A percentile compares a stretch with the other conserved stretches of the same genome.
Conservation (phyloP, 2,888 invertebrate species). For the Cheilosia vulpina region DNA sequence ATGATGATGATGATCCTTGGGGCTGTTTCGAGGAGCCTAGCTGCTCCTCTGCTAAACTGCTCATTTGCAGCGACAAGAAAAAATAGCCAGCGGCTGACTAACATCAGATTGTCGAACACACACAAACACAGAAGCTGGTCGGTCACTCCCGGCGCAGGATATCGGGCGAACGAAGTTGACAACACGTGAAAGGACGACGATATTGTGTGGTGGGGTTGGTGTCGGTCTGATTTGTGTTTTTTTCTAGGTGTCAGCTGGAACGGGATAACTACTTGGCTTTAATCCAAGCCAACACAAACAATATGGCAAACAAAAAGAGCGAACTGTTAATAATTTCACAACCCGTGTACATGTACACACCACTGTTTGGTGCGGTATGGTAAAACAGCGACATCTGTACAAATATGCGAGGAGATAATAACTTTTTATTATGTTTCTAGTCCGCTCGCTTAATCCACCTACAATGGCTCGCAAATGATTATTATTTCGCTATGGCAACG, state of each 20-base stretch:
- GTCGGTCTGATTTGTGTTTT: background rate
- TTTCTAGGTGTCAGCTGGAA: constrained; percentile 53
- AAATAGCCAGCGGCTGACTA: constrained; percentile 66
- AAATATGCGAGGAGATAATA: constrained; percentile 73
- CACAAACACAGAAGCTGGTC: background rate
- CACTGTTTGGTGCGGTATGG: background rate
- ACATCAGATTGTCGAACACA: constrained; percentile 48
- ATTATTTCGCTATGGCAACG: constrained; percentile 53
- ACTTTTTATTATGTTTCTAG: constrained; percentile 74
- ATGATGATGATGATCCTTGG: constrained; percentile 39
- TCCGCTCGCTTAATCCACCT: constrained; percentile 69
- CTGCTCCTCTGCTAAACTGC: constrained; percentile 59
- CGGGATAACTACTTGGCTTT: constrained; percentile 63
- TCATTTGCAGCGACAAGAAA: constrained; percentile 74
- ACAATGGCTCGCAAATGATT: constrained; percentile 70
- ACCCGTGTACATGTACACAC: background rate
- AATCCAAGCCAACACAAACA: constrained; percentile 54
- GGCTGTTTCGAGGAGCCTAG: constrained; percentile 32
- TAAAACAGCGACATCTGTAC: constrained; percentile 67
- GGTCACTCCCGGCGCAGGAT: constrained; percentile 35
- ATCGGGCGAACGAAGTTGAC: constrained; percentile 35
- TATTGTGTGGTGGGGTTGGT: background rate
- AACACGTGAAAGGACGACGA: constrained; percentile 28
- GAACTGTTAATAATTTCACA: constrained; percentile 48
- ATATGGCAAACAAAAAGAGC: constrained; percentile 30